Evolutionary conservation across 2,113 vertebrate species (phyloP), one percentile per base, ranked within the genome.

Genomic region (Phrynosoma platyrhinos): DNA sequence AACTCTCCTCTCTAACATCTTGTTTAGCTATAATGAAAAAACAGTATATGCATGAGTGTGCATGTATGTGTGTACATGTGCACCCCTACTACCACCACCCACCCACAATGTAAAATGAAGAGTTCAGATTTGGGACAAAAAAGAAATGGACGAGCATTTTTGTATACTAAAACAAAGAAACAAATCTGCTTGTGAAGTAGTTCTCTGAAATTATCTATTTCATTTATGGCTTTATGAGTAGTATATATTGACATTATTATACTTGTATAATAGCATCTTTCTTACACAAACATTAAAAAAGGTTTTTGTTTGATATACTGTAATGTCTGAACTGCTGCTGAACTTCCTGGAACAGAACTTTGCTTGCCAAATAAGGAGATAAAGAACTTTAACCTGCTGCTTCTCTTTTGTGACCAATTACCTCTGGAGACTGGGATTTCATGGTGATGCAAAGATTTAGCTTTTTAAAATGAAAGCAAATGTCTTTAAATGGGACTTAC

Each of bases 241-340:
- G 87, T 58, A 62, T 85, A 91, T 88, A 93, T 94, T 94, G 86
- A 77, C 80, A 92, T 94, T 90, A 86, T 91, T 93, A 82, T 89
- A 92, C 91, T 92, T 94, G 90, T 92, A n/a, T n/a, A n/a, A n/a
- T n/a, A 81, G 69, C 84, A 62, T 93, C 87, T 84, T 79, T 30
- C 87, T 87, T 90, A 87, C 69, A 83, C 80, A 16, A 13, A 40
- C 85, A 82, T 13, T 42, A 92, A 87, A 91, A 92, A 86, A 58
- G 83, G 4, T 36, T 25, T 53, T 68, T 79, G 55, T 88, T 90
- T 77, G 52, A 80, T 85, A 23, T 40, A 23, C 77, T 90, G 64
- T 80, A 71, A 78, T 75, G 71, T 64, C 83, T 82, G 68, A 82
- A 89, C 85, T 90, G 25, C 72, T 64, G 10, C 66, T 94, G 93